A percentile compares a stretch with the other conserved stretches of the same genome.
Conservation (phyloP, 1,140 invertebrate species). For the Atta texana region DNA sequence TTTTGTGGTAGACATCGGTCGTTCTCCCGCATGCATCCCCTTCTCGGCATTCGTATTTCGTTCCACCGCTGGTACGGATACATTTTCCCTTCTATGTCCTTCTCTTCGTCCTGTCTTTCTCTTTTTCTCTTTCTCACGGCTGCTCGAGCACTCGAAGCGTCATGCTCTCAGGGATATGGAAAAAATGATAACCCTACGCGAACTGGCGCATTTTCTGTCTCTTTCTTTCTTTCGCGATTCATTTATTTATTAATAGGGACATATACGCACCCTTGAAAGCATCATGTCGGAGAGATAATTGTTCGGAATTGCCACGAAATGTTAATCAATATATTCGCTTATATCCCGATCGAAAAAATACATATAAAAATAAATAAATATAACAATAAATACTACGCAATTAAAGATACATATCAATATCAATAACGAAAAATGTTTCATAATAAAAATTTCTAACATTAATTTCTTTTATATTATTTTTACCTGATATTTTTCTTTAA, state of each 20-base stretch:
- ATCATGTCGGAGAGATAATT: constrained; percentile 33
- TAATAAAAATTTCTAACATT: neutral
- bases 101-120: neutral
- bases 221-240: constrained; percentile 32
- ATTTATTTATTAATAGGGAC: constrained; percentile 63
- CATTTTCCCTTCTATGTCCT: constrained; percentile 51
- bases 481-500: neutral
- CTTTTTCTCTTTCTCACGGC: constrained; percentile 40
- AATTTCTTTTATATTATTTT: neutral
- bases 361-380: neutral
- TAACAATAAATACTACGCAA: neutral
- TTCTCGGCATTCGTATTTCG: constrained; percentile 67
- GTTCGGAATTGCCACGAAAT: neutral
- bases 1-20: constrained; percentile 83
- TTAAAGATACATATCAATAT: too few species aligned
- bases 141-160: constrained; percentile 34
- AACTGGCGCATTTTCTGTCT: neutral
- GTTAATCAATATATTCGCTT: neutral
- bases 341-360: neutral
- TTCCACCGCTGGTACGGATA: constrained; percentile 61
- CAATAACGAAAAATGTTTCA: neutral
- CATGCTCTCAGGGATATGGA: constrained; percentile 35
- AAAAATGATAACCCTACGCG: constrained; percentile 32
- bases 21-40: constrained; percentile 62
- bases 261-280: constrained; percentile 24